Conservation (phyloP, 2,888 invertebrate species). For the Sceliomorpha sp. region DNA sequence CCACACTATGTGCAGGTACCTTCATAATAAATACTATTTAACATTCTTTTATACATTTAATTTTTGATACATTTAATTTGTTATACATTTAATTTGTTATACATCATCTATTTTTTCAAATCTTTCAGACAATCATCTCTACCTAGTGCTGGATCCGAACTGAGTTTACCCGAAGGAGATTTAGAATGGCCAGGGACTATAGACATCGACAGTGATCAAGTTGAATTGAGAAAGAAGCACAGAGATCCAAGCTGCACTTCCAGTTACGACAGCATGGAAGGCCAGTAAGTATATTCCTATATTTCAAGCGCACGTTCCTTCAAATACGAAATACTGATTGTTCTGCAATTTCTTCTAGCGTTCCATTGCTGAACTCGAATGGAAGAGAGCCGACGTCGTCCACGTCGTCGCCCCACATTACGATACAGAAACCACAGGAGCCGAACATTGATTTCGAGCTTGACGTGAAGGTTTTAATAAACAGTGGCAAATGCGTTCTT, state of each 20-base stretch:
- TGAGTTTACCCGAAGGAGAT: constrained; percentile 83
- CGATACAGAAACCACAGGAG: constrained; percentile 86
- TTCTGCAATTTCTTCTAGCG: constrained; percentile 55
- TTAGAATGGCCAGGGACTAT: constrained; percentile 84
- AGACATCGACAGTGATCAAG: constrained; percentile 85
- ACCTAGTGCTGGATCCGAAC: constrained; percentile 87
- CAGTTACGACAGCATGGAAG: constrained; percentile 78
- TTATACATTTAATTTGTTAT: constrained; percentile 13
- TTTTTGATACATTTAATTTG: constrained; percentile 11
- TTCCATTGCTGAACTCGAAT: constrained; percentile 75
- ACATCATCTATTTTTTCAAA: neutral
- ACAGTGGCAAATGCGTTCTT: constrained; percentile 97
- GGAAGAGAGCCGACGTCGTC: constrained; percentile 75
- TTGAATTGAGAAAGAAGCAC: constrained; percentile 84
- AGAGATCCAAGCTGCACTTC: constrained; percentile 72
- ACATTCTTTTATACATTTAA: constrained; percentile 2
- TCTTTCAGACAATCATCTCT: constrained; percentile 86
- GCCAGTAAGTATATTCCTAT: constrained; percentile 66
- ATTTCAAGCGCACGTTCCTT: no score
- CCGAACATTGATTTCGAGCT: constrained; percentile 97
- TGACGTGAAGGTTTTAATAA: constrained; percentile 97
- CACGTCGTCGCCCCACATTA: constrained; percentile 75
- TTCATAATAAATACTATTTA: constrained; percentile 20
- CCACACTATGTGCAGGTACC: constrained; percentile 82
- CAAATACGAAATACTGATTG: no score